These are phyloP conservation scores for Connochaetes taurinus DNA, from an alignment of 2,113 vertebrate genomes.

Conservation along the genomic window DNA sequence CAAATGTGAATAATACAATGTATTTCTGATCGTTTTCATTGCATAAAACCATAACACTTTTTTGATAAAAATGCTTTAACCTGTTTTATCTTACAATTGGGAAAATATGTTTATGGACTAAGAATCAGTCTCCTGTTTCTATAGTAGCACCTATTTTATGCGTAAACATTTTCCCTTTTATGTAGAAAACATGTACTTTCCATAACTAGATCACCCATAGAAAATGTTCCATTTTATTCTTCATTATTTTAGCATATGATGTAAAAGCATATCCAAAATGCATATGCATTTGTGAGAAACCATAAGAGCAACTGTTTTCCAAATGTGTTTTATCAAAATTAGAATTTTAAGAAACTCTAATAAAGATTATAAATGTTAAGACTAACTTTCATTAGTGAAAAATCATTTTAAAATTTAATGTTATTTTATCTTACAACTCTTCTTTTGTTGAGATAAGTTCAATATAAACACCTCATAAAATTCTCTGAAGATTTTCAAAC, in stretches of 20 bases:
- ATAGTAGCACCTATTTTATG: constrained; percentile 31
- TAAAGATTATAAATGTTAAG: constrained; percentile 11
- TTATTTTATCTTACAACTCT: neutral
- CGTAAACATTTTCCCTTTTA: neutral
- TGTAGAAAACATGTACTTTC: constrained; percentile 1
- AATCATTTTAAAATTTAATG: neutral
- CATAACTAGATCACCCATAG: neutral
- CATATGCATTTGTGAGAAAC: neutral
- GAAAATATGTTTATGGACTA: constrained; percentile 45
- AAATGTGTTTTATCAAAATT: constrained; percentile 55
- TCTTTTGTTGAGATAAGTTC: neutral
- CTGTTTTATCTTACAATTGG: neutral
- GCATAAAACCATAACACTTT: neutral
- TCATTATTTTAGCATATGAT: neutral
- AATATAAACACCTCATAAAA: neutral
- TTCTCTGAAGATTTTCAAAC: neutral
- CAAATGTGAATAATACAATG: neutral
- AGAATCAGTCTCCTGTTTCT: neutral
- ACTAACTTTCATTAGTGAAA: neutral
- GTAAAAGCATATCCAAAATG: neutral
- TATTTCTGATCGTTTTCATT: neutral
- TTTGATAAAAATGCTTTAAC: neutral
- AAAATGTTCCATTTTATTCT: constrained; percentile 23
- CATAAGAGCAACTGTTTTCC: constrained; percentile 36
- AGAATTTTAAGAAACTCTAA: constrained; percentile 19